Percentiles rank a stretch among this genome's conserved stretches.
Conservation (phyloP, 2,113 vertebrate genomes). For the Hippocampus comes region DNA sequence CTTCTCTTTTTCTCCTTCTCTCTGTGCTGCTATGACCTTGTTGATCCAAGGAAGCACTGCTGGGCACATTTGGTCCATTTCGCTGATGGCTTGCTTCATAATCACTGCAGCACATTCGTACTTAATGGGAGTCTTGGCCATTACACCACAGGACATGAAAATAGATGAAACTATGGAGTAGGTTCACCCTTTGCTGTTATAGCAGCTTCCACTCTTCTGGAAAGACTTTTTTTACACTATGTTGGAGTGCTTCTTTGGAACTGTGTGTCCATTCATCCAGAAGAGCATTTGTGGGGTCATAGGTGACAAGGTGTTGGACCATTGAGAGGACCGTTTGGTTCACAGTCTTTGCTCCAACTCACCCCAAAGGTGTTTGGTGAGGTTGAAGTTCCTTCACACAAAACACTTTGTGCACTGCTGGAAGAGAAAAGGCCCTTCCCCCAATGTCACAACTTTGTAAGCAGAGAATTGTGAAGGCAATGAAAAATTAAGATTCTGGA, state of each 20-base stretch:
- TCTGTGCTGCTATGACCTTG: slow-evolving; percentile 46
- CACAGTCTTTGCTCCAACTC: too few relatives aligned
- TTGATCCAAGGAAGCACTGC: slow-evolving; percentile 38
- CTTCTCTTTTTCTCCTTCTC: slow-evolving; percentile 3
- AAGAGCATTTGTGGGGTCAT: background rate
- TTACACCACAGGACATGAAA: background rate
- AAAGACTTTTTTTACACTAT: background rate
- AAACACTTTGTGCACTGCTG: background rate
- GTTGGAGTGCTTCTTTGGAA: background rate
- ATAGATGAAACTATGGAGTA: background rate
- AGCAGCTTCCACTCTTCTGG: background rate
- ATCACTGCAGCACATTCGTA: slow-evolving; percentile 26
- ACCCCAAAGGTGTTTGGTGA: background rate
- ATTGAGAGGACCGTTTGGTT: background rate
- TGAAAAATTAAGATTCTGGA: background rate
- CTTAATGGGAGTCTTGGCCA: background rate
- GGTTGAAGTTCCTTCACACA: too few relatives aligned
- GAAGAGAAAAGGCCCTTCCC: background rate
- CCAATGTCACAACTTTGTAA: background rate
- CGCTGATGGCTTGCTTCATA: slow-evolving; percentile 20
- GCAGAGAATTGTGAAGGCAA: background rate
- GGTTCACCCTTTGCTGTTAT: background rate
- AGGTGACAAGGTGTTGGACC: background rate
- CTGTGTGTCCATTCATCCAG: background rate
- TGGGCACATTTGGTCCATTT: slow-evolving; percentile 47